Conservation (phyloP, 2,797 vertebrate species). For the Sylvia borin region DNA sequence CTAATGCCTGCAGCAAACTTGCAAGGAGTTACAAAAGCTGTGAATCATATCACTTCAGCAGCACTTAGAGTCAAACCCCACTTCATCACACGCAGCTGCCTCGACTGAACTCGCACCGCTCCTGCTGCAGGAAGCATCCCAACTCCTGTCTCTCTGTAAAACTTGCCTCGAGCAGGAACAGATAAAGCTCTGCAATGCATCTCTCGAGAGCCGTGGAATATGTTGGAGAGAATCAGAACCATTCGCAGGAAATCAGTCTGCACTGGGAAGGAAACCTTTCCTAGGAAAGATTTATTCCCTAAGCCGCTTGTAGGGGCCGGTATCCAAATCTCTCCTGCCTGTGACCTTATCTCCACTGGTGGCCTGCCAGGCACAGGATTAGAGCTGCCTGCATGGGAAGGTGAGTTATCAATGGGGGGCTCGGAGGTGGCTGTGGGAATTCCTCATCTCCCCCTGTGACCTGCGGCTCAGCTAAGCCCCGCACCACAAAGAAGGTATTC, state of each 20-base stretch:
- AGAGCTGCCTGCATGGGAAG: background rate
- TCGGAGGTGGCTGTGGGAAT: background rate
- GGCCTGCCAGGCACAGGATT: conserved; percentile 27
- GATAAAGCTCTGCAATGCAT: conserved; percentile 43
- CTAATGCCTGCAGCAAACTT: conserved; percentile 42
- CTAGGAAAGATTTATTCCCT: conserved; percentile 3
- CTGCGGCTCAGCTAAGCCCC: background rate
- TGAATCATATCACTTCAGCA: conserved; percentile 23
- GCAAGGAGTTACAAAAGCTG: conserved; percentile 23
- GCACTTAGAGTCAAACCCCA: background rate
- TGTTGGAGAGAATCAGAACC: conserved; percentile 26
- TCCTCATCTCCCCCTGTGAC: background rate
- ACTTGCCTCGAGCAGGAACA: conserved; percentile 35
- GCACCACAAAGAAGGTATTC: background rate
- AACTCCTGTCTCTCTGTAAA: conserved; percentile 25
- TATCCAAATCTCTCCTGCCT: conserved; percentile 4
- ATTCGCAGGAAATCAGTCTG: background rate
- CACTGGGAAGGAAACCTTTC: conserved; percentile 30
- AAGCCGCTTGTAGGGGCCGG: background rate
- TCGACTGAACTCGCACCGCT: background rate
- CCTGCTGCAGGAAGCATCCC: background rate
- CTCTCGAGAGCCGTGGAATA: background rate
- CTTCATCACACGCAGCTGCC: background rate
- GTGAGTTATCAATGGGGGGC: background rate
- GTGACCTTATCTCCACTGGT: background rate